Evolutionary conservation across 2,113 vertebrate species (phyloP), one percentile per base, ranked within the genome.

Genomic region (Athene noctua): DNA sequence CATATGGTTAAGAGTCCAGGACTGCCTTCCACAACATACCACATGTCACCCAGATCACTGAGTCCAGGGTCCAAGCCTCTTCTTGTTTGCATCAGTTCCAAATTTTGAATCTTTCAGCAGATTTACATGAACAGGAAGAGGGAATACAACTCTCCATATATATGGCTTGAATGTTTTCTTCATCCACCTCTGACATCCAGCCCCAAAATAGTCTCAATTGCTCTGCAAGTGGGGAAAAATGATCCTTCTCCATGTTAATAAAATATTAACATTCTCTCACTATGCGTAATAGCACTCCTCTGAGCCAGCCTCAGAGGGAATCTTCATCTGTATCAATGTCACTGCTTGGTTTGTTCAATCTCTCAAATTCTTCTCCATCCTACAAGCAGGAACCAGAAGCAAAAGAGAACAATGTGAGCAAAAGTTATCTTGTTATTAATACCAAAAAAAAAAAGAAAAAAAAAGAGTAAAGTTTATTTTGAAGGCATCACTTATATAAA

Each of bases 321-420:
- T 99, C 99, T 88, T 99, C 98, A 91, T 98, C 99, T 44, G 99
- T 99, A 36, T 99, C 99, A 1, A 98, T 98, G 94, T 99, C 99
- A 83, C 98, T 98, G 97, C 97, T 98, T 77, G 98, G 90, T 96
- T 99, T 99, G 5, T 98, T 98, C 90, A 99, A 84, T 81, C 99
- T 98, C 94, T 99, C 98, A 95, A 99, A 98, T 92, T 99, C 99
- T 94, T 99, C 99, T 38, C 99, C 99, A 91, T 99, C 99, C 99
- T 99, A 96, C 9, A 95, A 97, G 19, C 9, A 95, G 97, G 19
- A 81, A 97, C 46, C 95, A 61, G 38, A 93, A 91, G 59, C 75
- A 94, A 30, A 67, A 80, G n/a, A 63, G 26, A 92, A 86, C 8
- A 68, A 79, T 3, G 8, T 94, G 6, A 96, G 25, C 20, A 91